A percentile compares a stretch with the other conserved stretches of the same genome.
Conservation (phyloP, 1,140 invertebrate species). For the Apis mellifera region DNA sequence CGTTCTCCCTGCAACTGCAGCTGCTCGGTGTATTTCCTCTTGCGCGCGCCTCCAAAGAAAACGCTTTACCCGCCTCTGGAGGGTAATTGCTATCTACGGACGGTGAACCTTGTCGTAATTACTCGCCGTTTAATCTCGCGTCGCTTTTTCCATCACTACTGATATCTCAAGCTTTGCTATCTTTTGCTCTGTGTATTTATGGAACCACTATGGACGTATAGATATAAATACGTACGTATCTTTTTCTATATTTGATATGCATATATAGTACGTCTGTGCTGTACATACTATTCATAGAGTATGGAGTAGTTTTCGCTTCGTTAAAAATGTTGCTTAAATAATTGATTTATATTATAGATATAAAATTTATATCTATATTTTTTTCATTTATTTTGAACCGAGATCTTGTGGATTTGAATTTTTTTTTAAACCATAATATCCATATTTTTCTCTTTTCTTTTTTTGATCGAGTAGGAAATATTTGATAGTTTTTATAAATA, state of each 20-base stretch:
- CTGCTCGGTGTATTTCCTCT: constrained; percentile 47
- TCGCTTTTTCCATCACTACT: constrained; percentile 56
- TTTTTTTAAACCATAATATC: neutral
- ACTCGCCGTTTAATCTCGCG: constrained; percentile 61
- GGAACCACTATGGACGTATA: neutral
- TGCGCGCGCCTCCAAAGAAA: constrained; percentile 53
- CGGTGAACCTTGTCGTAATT: constrained; percentile 68
- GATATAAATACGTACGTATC: too few species aligned
- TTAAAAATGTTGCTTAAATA: neutral
- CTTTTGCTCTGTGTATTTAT: neutral
- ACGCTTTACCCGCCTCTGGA: constrained; percentile 40
- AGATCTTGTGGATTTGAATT: neutral
- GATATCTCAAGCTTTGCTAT: constrained; percentile 49
- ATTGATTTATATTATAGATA: neutral
- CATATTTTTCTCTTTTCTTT: neutral
- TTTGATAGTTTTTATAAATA: too few species aligned
- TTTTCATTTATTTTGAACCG: neutral
- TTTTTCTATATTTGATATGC: neutral
- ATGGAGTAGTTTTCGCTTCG: neutral
- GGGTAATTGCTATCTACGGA: constrained; percentile 64
- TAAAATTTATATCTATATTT: neutral
- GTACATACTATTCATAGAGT: neutral
- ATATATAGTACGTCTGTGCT: neutral
- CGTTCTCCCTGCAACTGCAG: constrained; percentile 57
- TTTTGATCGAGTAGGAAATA: neutral